Base-by-base conservation (phyloP, 2,888 invertebrate species). In the Didymodactylos carnosus region DNA sequence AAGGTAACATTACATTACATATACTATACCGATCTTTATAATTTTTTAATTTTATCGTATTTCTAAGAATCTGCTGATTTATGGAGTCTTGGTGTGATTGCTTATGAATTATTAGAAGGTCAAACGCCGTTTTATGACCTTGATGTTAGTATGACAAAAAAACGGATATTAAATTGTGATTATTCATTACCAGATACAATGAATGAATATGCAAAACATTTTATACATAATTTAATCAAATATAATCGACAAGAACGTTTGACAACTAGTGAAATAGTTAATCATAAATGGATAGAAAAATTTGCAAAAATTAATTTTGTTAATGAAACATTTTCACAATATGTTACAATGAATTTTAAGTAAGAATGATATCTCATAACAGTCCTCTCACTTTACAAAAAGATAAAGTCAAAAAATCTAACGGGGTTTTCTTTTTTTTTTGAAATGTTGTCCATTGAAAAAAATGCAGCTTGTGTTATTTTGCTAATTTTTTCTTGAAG, bases 31-130 rank as follows among this genome's bases (percentile, higher is more conserved):
- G n/a, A n/a, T n/a, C n/a, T n/a, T n/a, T n/a, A n/a, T n/a, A n/a
- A n/a, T n/a, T n/a, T n/a, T n/a, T n/a, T n/a, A n/a, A n/a, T n/a
- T n/a, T n/a, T n/a, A n/a, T n/a, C n/a, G n/a, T n/a, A n/a, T n/a
- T n/a, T n/a, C 35, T 29, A 62, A 62, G 62, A 62, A 62, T 62
- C 25, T 35, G 62, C 62, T 3, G 97, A 97, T 82, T 86, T 94
- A 39, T 98, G 97, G 97, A 91, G 92, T 81, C 86, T 97, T 29
- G 98, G 98, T 16, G 91, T 98, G 0, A 84, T 98, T 0, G 92
- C 92, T 80, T 98, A 91, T 80, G 98, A 98, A 83, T 88, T 94
- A 79, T 85, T 99, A 39, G 91, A 91, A 1, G 98, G 98, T 0
- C 86, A 88, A 77, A 94, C 98, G 7, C 97, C 98, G 0, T 98